These are phyloP conservation scores for Corythucha ciliata DNA, from an alignment of 2,888 invertebrate species.

Conservation along the genomic window DNA sequence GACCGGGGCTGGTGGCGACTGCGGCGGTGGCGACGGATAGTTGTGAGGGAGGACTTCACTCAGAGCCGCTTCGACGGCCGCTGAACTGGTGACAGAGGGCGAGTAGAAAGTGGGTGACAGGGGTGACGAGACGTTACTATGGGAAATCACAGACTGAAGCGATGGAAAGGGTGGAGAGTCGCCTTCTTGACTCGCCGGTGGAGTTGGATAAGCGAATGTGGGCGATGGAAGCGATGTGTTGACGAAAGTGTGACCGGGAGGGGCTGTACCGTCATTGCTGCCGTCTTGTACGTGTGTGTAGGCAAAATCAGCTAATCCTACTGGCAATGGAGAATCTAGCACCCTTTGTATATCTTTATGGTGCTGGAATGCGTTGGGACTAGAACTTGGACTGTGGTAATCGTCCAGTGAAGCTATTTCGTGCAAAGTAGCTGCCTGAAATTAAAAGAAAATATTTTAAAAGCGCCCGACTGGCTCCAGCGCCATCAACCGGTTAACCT, in stretches of 20 bases:
- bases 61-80: constrained; percentile 75
- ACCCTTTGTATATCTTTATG: constrained; percentile 67
- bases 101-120: constrained; percentile 76
- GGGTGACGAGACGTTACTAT: constrained; percentile 65
- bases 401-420: constrained; percentile 44
- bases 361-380: constrained; percentile 41
- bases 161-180: constrained; percentile 50
- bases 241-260: constrained; percentile 39
- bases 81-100: constrained; percentile 74
- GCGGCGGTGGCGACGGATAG: constrained; percentile 45
- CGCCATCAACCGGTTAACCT: too few relatives aligned
- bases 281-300: constrained; percentile 45
- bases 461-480: background rate
- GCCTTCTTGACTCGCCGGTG: constrained; percentile 79
- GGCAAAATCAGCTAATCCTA: constrained; percentile 72
- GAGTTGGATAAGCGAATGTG: constrained; percentile 73
- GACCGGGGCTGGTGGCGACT: constrained; percentile 45
- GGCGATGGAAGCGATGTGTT: constrained; percentile 49
- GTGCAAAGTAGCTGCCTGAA: constrained; percentile 42
- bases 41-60: constrained; percentile 64
- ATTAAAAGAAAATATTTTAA: constrained; percentile 5
- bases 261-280: constrained; percentile 41
- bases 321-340: constrained; percentile 66
- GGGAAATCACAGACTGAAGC: constrained; percentile 38
- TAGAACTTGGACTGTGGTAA: constrained; percentile 41